These are phyloP conservation scores for Exocentrus adspersus DNA, from an alignment of 2,888 invertebrate species.

Conservation along the genomic window DNA sequence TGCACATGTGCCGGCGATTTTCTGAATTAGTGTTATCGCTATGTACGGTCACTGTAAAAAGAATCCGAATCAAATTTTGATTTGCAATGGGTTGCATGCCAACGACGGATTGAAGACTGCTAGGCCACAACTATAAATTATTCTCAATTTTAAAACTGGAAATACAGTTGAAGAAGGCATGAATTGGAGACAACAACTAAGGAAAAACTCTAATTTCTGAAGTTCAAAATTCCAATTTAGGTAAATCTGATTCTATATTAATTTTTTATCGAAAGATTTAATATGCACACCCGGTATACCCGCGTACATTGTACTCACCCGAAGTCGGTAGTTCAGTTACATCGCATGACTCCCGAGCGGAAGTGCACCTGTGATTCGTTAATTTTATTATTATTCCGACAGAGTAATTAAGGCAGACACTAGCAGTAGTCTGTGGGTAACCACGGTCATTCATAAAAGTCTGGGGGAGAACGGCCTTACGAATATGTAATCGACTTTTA, in stretches of 20 bases:
- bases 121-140: too few relatives aligned
- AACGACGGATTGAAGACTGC: too few relatives aligned
- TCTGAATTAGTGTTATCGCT: conserved; percentile 35
- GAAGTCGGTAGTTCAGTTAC: conserved; percentile 30
- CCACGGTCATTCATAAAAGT: conserved; percentile 29
- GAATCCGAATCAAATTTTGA: too few relatives aligned
- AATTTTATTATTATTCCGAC: conserved; percentile 55
- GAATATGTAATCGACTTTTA: background rate
- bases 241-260: too few relatives aligned
- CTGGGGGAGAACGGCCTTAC: conserved; percentile 12
- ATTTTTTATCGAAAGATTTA: too few relatives aligned
- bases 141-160: too few relatives aligned
- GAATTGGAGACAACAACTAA: too few relatives aligned
- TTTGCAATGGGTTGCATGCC: too few relatives aligned
- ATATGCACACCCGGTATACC: conserved; percentile 16
- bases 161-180: too few relatives aligned
- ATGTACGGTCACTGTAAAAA: conserved; percentile 22
- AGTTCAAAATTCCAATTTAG: too few relatives aligned
- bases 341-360: conserved; percentile 49
- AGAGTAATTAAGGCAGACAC: conserved; percentile 52
- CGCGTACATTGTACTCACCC: conserved; percentile 27
- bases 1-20: conserved; percentile 25
- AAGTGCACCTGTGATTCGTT: conserved; percentile 58
- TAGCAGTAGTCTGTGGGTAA: conserved; percentile 33
- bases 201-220: too few relatives aligned